Base-by-base conservation (phyloP, 2,888 invertebrate species). In the Drosophila robusta region DNA sequence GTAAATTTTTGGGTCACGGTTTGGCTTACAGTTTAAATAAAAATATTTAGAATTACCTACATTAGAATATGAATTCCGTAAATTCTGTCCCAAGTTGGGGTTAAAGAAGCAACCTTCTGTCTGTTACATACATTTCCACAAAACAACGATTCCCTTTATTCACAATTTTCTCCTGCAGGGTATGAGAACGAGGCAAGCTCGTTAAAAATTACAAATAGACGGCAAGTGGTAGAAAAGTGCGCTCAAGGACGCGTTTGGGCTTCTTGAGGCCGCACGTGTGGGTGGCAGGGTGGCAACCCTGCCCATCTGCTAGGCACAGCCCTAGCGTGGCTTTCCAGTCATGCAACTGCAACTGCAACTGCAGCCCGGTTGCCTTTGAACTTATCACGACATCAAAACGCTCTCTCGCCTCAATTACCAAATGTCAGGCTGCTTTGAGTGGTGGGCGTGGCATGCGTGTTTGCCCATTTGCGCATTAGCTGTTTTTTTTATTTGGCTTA, bases 221-320 rank as follows among this genome's bases (percentile, higher is more conserved):
- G 84, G 78, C 84, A 87, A 89, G 85, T 85, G 89, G 81, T 85
- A 84, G 81, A 77, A 87, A 89, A 87, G 89, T 84, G 67, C 84
- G 89, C 87, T 87, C 87, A 85, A 85, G 85, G 89, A 89, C 85
- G 68, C 80, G 74, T 71, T 85, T 72, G 77, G 77, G 62, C 86
- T 71, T 74, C 74, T 85, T 77, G 41, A 51, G 58, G n/a, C 16
- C 18, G 39, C 45, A 11, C 16, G 32, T 57, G 18, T 54, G 45
- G 38, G 38, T 38, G 32, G 22, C 39, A 12, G 42, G 58, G 49
- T 69, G 62, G 49, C 67, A 65, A 4, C 26, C 39, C 24, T 24
- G 24, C 6, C 6, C 26, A 24, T 7, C 42, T 39, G 16, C 16
- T 6, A 22, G 45, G 16, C 22, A 14, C 26, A 32, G 12, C 57